phyloP scores from a whole-genome alignment of 2,888 invertebrate genomes.

The Loripinus fragilis region DNA sequence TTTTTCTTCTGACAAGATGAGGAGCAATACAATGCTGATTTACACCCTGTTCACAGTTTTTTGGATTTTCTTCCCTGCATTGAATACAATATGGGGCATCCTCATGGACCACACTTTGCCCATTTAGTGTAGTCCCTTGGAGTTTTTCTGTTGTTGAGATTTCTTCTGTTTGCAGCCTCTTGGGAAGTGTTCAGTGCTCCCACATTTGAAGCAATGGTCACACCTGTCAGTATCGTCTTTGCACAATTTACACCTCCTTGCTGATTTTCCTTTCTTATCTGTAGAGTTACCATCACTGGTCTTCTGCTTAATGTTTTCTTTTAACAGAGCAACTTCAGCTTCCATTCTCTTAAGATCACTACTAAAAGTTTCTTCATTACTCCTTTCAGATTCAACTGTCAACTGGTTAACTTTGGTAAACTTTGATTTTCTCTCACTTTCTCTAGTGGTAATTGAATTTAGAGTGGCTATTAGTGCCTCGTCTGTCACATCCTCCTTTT shows the following conservation, averaged over 20 bases:
- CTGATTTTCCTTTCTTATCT: not conserved
- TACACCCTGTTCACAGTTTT: not conserved
- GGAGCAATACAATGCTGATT: constrained; percentile 6
- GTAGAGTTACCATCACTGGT: not conserved
- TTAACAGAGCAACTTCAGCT: not conserved
- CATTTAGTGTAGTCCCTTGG: constrained; percentile 5
- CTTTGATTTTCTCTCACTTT: constrained; percentile 10
- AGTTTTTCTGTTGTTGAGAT: constrained; percentile 12
- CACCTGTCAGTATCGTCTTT: not conserved
- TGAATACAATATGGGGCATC: not conserved
- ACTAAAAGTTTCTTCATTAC: not conserved
- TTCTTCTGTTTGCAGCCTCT: not conserved
- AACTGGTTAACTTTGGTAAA: not conserved
- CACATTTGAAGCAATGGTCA: constrained; percentile 31
- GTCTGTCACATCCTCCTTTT: not conserved
- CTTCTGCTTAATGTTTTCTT: not conserved
- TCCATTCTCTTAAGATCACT: not conserved
- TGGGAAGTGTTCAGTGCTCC: constrained; percentile 12
- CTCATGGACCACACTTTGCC: constrained; percentile 2
- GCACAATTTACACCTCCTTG: not conserved
- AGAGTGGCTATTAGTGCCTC: constrained; percentile 20
- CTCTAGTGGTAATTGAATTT: constrained; percentile 12
- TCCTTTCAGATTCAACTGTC: not conserved
- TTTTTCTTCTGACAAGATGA: constrained; percentile 13
- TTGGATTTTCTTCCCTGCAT: not conserved